Evolutionary conservation across 92 coral and sea anemone genomes (phyloP), one percentile per base, ranked within the genome.

Genomic region (Phymanthus crucifer): DNA sequence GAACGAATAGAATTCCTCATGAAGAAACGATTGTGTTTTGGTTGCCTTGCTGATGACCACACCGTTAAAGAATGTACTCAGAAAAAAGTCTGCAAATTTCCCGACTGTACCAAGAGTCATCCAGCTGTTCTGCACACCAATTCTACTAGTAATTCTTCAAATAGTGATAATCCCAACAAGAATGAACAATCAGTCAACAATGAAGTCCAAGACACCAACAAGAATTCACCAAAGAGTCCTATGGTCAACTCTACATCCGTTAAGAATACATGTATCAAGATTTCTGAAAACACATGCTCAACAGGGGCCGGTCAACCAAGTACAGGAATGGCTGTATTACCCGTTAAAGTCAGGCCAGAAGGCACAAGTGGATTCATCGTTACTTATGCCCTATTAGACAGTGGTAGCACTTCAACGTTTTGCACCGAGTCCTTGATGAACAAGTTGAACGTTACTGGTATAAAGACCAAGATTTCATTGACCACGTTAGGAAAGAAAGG

Each of bases 341-440:
- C 92, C 27, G 92, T 80, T 6, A 80, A 80, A 65, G 83, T 87
- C 18, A 78, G 78, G 43, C 38, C 13, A 8, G 75, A 69, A 43
- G 82, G 80, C 21, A 74, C 76, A 40, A 40, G 52, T 26, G 47
- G 33, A 34, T 72, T 68, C 12, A 66, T 64, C 21, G 29, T 35
- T 14, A 84, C 82, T 8, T 81, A 80, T 40, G 84, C 87, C 61
- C 82, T 89, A 23, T 33, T 81, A 33, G 87, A 87, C 79, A 87
- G 54, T 46, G 83, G 87, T 35, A 70, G 83, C 37, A 72, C 70
- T 27, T 76, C 77, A 3, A 52, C 87, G 19, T 83, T 87, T 58
- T 87, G 85, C 64, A 68, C 85, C 1, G 78, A 88, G 31, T 75
- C 71, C 4, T 31, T 88, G n/a, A 73, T 66, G 76, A 38, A 79